phyloP scores from a whole-genome alignment of 1,140 invertebrate species.

The Drosophila micromelanica region DNA sequence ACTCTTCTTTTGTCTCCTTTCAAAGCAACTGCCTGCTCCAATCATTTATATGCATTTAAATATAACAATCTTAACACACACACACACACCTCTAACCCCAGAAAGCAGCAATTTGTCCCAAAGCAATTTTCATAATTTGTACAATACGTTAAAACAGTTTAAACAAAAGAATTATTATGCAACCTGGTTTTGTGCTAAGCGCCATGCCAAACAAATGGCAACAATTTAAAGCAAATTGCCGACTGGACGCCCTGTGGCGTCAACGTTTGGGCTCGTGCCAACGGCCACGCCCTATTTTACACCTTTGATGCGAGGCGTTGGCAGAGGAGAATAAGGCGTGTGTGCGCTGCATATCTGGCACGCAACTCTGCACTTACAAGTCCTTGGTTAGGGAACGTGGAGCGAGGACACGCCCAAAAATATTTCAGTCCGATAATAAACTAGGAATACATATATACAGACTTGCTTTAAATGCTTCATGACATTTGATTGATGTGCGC shows the following conservation, averaged over 20 bases:
- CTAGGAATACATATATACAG: constrained; percentile 26
- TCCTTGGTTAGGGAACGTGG: background rate
- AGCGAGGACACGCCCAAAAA: constrained; percentile 56
- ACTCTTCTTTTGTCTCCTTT: background rate
- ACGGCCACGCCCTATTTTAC: constrained; percentile 66
- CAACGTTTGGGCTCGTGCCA: constrained; percentile 49
- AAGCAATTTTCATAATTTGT: constrained; percentile 73
- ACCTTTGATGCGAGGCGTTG: constrained; percentile 61
- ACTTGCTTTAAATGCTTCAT: constrained; percentile 63
- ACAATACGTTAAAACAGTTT: constrained; percentile 58
- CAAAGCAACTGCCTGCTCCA: background rate
- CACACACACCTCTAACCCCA: constrained; percentile 12
- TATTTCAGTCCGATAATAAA: constrained; percentile 37
- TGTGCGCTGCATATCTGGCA: constrained; percentile 43
- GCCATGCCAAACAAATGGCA: constrained; percentile 71
- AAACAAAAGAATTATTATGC: constrained; percentile 70
- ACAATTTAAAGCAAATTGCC: constrained; percentile 78
- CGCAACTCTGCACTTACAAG: constrained; percentile 74
- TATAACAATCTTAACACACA: constrained; percentile 14
- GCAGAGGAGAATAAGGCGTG: constrained; percentile 51
- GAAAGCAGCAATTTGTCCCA: constrained; percentile 24
- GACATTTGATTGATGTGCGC: constrained; percentile 74
- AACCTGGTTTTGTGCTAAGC: constrained; percentile 52
- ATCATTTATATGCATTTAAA: constrained; percentile 15
- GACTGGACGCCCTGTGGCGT: constrained; percentile 63